Percentiles rank a stretch among this genome's conserved stretches.
phyloP scores from a whole-genome alignment of 2,888 invertebrate species.

The Oxyteleia sp. region DNA sequence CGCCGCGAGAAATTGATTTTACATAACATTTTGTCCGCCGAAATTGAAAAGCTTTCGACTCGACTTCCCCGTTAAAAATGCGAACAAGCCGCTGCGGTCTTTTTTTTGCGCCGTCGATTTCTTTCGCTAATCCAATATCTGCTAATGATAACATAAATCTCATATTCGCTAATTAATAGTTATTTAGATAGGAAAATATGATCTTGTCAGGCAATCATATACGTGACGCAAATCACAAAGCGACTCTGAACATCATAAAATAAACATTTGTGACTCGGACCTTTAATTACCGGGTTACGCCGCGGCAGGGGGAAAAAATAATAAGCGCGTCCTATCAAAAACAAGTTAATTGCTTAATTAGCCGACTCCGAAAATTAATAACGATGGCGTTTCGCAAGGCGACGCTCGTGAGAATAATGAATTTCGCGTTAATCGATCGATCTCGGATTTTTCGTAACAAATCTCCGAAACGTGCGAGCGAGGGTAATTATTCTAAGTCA shows the following conservation, averaged over 20 bases:
- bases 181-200: slow-evolving; percentile 57
- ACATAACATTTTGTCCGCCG: slow-evolving; percentile 43
- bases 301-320: too few species aligned
- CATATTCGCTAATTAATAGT: slow-evolving; percentile 63
- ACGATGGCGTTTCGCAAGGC: too few species aligned
- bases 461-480: slow-evolving; percentile 31
- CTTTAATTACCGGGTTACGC: slow-evolving; percentile 32
- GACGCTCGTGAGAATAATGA: neutral
- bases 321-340: too few species aligned
- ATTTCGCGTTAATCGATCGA: slow-evolving; percentile 8
- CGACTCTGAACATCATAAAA: slow-evolving; percentile 37
- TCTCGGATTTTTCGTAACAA: slow-evolving; percentile 14
- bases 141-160: slow-evolving; percentile 48
- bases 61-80: slow-evolving; percentile 17
- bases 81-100: slow-evolving; percentile 11
- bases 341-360: slow-evolving; percentile 43
- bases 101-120: slow-evolving; percentile 1
- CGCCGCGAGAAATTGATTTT: too few species aligned
- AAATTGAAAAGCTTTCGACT: slow-evolving; percentile 22
- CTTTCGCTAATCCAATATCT: neutral
- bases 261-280: slow-evolving; percentile 15
- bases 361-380: neutral
- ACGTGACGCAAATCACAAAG: slow-evolving; percentile 55
- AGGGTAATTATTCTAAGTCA: slow-evolving; percentile 69
- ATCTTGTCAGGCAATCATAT: slow-evolving; percentile 35